Base-by-base conservation (phyloP, 1,140 invertebrate species). In the Anastrepha obliqua region DNA sequence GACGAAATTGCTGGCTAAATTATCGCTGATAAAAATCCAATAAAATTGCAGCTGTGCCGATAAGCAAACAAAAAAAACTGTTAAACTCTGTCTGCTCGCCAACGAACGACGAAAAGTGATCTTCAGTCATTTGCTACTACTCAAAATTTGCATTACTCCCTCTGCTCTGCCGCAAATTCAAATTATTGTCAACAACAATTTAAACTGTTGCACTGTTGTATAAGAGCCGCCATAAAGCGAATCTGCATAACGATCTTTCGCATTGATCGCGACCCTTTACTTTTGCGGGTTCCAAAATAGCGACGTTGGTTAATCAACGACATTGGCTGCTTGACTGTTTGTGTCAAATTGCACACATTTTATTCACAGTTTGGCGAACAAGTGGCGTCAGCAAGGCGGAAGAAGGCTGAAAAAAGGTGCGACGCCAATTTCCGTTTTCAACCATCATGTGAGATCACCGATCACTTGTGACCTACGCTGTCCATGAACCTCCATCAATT, bases 31-130 rank as follows among this genome's bases (percentile, higher is more conserved):
- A 62, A 65, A 86, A 86, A 86, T 86, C 58, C 85, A 86, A 86
- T 86, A 86, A 86, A 86, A 86, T 86, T 86, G 85, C 85, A 62
- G 85, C 85, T 62, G 58, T 86, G 60, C 17, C 47, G 58, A 86
- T 51, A 62, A 86, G 85, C 85, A 60, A 7, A 29, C 29, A 62
- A 62, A 17, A 13, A 62, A 62, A 62, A 62, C 15, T 62, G 13
- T 62, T 4, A 62, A 62, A n/a, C 60, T 55, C 51, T 7, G 51
- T 5, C 51, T 55, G 5, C 51, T 5, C 51, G 0, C 51, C 5
- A 55, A 55, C 9, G 9, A 17, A 81, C 5, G 9, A 55, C 9
- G 9, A 17, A 81, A 42, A 70, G 47, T 55, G 74, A 81, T 55
- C 47, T 51, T 81, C 74, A 55, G 29, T 29, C 29, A 29, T 29